A percentile compares a stretch with the other conserved stretches of the same genome.
phyloP scores from a whole-genome alignment of 2,888 invertebrate species.

The Antheraea yamamai region DNA sequence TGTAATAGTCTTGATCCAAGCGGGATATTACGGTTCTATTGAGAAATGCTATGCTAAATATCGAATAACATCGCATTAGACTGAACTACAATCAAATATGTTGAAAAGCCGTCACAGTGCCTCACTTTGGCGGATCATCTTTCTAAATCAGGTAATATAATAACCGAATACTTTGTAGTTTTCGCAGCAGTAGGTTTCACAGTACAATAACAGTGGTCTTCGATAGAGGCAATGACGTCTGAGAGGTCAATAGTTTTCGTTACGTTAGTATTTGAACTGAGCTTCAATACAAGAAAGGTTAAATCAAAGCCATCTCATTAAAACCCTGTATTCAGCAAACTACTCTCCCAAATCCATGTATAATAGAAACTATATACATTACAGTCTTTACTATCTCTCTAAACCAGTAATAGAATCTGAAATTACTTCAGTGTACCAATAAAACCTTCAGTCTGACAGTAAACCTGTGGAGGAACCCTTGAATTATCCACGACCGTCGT shows the following conservation, averaged over 20 bases:
- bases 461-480: conserved; percentile 36
- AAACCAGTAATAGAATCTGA: conserved; percentile 30
- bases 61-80: background rate
- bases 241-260: background rate
- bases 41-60: background rate
- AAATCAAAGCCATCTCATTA: background rate
- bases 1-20: background rate
- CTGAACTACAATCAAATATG: background rate
- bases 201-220: background rate
- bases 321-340: background rate
- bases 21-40: background rate
- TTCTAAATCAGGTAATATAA: background rate
- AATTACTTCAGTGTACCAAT: conserved; percentile 24
- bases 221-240: background rate
- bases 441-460: conserved; percentile 25
- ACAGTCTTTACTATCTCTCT: conserved; percentile 14
- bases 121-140: background rate
- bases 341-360: background rate
- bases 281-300: background rate
- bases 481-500: conserved; percentile 46
- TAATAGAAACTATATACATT: background rate
- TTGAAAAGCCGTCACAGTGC: background rate
- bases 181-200: background rate
- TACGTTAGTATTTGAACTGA: background rate
- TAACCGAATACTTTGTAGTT: background rate